Percentiles rank a stretch among this genome's conserved stretches.
Evolutionary conservation across 2,797 vertebrate species (phyloP).

Genomic region (Anguilla anguilla): DNA sequence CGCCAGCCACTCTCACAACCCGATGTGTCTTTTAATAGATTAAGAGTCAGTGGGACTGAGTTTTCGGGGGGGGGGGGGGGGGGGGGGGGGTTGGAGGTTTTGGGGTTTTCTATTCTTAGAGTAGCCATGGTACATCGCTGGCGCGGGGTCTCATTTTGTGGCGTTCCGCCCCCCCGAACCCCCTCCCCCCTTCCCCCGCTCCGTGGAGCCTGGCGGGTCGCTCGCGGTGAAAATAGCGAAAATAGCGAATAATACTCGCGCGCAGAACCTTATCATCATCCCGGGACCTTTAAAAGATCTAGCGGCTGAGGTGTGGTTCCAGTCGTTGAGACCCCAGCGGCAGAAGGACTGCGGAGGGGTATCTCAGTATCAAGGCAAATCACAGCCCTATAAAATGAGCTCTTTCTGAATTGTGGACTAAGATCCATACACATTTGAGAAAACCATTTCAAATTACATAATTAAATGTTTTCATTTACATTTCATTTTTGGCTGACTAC

Average conservation of each 20-base stretch:
- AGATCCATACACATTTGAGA: neutral
- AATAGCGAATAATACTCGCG: constrained; percentile 55
- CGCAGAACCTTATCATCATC: constrained; percentile 46
- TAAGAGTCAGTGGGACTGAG: constrained; percentile 48
- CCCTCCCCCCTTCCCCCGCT: constrained; percentile 45
- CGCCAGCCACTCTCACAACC: constrained; percentile 16
- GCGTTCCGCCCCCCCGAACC: constrained; percentile 29
- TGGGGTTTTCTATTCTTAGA: constrained; percentile 51
- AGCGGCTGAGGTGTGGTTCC: constrained; percentile 37
- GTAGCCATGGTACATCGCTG: constrained; percentile 34
- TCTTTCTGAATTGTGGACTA: no score
- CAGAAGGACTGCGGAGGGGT: constrained; percentile 22
- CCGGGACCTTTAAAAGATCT: constrained; percentile 56
- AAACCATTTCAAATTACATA: neutral
- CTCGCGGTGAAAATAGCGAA: constrained; percentile 43
- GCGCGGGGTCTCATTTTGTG: constrained; percentile 49
- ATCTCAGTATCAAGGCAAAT: constrained; percentile 26
- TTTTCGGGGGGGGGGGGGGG: constrained; percentile 18
- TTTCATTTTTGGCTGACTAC: neutral
- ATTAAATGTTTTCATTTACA: neutral
- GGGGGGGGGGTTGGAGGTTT: constrained; percentile 29
- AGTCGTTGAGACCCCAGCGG: neutral
- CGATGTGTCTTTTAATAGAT: constrained; percentile 19
- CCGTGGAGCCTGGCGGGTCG: constrained; percentile 51
- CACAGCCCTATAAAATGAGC: constrained; percentile 37